These are phyloP conservation scores for Pseudococcus longispinus DNA, from an alignment of 2,888 invertebrate species.

Conservation along the genomic window DNA sequence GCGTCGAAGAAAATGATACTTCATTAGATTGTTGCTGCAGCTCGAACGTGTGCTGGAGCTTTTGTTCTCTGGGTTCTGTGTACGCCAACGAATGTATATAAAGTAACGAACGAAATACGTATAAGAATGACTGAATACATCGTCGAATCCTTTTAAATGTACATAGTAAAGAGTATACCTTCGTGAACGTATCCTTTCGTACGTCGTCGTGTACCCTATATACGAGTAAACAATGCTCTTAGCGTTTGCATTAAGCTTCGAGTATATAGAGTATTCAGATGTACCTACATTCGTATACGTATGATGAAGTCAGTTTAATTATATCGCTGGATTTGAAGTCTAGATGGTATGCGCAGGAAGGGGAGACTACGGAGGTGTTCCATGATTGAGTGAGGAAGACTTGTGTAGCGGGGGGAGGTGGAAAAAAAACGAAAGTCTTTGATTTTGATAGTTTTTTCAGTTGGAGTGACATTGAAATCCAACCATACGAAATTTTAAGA, in stretches of 20 bases:
- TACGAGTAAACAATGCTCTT: constrained; percentile 2
- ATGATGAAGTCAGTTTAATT: neutral
- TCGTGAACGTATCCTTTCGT: neutral
- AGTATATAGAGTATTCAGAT: neutral
- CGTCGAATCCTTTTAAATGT: neutral
- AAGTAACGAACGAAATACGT: neutral
- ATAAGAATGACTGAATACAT: neutral
- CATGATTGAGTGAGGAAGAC: neutral
- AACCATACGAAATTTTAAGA: too few relatives aligned
- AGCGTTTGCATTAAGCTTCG: neutral
- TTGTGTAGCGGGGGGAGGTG: too few relatives aligned
- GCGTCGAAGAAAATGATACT: constrained; percentile 1
- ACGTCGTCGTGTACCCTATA: neutral
- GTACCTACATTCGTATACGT: neutral
- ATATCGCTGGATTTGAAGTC: neutral
- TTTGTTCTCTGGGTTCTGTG: neutral
- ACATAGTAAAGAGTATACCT: neutral
- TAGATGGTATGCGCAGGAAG: neutral
- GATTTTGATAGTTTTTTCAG: too few relatives aligned
- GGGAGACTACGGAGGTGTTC: neutral
- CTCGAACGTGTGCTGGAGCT: neutral
- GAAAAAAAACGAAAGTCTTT: too few relatives aligned
- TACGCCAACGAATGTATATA: neutral
- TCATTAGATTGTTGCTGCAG: neutral
- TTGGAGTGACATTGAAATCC: too few relatives aligned